A percentile compares a stretch with the other conserved stretches of the same genome.
These are phyloP conservation scores for Agrenia bidenticulata DNA, from an alignment of 2,888 invertebrate genomes.

Conservation along the genomic window DNA sequence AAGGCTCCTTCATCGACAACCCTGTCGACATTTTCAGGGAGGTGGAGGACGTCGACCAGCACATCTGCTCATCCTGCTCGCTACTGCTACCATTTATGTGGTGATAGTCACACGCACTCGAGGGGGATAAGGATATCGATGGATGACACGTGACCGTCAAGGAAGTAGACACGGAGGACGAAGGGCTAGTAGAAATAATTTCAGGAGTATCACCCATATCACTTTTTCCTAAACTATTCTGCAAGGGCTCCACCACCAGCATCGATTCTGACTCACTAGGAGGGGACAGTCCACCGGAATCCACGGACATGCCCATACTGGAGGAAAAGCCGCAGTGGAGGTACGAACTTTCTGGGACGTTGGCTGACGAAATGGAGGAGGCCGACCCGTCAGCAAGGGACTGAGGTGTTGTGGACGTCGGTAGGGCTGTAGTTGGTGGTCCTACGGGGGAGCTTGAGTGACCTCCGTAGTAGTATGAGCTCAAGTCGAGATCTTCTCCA, in stretches of 20 bases:
- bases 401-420: slow-evolving; percentile 1
- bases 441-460: slow-evolving; percentile 11
- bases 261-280: background rate
- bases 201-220: no score
- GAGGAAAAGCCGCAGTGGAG: slow-evolving; percentile 24
- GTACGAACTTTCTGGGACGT: slow-evolving; percentile 14
- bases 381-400: no score
- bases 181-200: background rate
- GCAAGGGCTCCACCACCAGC: no score
- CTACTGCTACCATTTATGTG: background rate
- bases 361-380: background rate
- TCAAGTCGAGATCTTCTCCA: slow-evolving; percentile 45
- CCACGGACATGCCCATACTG: slow-evolving; percentile 7
- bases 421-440: slow-evolving; percentile 18
- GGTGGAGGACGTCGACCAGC: slow-evolving; percentile 23
- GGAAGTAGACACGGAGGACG: background rate
- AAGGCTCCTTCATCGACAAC: background rate
- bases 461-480: slow-evolving; percentile 47
- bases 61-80: background rate
- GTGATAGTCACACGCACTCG: background rate
- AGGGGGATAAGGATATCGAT: background rate
- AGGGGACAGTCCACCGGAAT: background rate
- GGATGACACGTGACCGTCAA: background rate
- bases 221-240: no score
- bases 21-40: background rate